Conservation (phyloP, 2,888 invertebrate genomes). For the Atrina japonica region DNA sequence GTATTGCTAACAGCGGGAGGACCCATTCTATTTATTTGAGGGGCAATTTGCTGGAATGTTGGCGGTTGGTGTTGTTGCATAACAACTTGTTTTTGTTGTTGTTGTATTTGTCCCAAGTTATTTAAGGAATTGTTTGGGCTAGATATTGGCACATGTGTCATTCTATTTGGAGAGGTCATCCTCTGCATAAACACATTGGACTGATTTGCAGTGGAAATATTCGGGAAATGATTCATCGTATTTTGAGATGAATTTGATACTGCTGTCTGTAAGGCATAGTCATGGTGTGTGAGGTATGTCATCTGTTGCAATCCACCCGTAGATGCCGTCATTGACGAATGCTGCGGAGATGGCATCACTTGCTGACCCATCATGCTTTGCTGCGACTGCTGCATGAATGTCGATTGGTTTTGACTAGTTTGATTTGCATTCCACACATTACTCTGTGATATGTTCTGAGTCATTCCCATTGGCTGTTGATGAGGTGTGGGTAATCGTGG, state of each 20-base stretch:
- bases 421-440: slow-evolving; percentile 59
- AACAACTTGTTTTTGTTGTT: slow-evolving; percentile 27
- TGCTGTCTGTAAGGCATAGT: slow-evolving; percentile 60
- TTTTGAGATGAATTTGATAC: slow-evolving; percentile 26
- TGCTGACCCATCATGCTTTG: slow-evolving; percentile 21
- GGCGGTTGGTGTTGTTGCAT: slow-evolving; percentile 24
- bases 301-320: slow-evolving; percentile 48
- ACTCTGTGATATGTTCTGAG: slow-evolving; percentile 43
- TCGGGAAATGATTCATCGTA: slow-evolving; percentile 37
- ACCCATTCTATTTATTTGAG: neutral
- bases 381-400: slow-evolving; percentile 21
- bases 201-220: slow-evolving; percentile 40
- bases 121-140: slow-evolving; percentile 34
- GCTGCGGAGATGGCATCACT: slow-evolving; percentile 36
- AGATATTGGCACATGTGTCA: slow-evolving; percentile 44
- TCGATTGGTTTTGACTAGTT: slow-evolving; percentile 49
- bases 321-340: slow-evolving; percentile 35
- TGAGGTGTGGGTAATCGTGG: slow-evolving; percentile 60
- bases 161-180: slow-evolving; percentile 54
- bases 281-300: slow-evolving; percentile 63
- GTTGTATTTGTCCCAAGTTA: slow-evolving; percentile 4
- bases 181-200: slow-evolving; percentile 58
- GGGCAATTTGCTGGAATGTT: slow-evolving; percentile 13
- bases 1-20: neutral
- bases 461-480: slow-evolving; percentile 58